Base-by-base conservation (phyloP, 2,888 invertebrate genomes). In the Keiferia lycopersicella region DNA sequence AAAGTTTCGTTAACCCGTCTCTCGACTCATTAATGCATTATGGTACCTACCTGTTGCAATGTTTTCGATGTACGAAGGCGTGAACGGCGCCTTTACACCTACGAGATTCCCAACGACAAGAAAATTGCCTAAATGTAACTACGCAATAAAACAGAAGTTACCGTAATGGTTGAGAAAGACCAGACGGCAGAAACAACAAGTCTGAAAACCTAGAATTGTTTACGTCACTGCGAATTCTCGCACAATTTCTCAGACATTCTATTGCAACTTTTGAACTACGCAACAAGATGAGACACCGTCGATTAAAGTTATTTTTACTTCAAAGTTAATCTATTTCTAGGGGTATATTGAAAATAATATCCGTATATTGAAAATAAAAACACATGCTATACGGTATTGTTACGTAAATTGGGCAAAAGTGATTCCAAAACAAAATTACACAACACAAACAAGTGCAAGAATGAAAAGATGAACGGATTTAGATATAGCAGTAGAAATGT, bases 41-140 rank as follows among this genome's bases (percentile, higher is more conserved):
- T n/a, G 34, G 30, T 56, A 30, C 30, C 30, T 30, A 63, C 60
- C 70, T 70, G 70, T 69, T 68, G 72, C 72, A 74, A 73, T 65
- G 66, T 53, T 39, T 45, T 61, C 61, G 65, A 67, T 64, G 66
- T 68, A 71, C 73, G 73, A 65, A 70, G 78, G 78, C 75, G 79
- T 73, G 64, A 68, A 68, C 69, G 79, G 79, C 78, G 79, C 77
- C 76, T 68, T 30, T 22, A 64, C 66, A 65, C 69, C 69, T 64
- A 66, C 68, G 62, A 48, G 34, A 45, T 50, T 20, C 41, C 14
- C n/a, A 16, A 39, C 39, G 53, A 20, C 18, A 45, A 45, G 41
- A n/a, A 26, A 39, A 61, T 48, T 51, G 48, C 8, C 16, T 34
- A 30, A 56, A 56, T 34, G 16, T 2, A 56, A 56, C 34, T 34